A percentile compares a stretch with the other conserved stretches of the same genome.
Conservation (phyloP, 2,113 vertebrate species). For the Oreotrochilus melanogaster region DNA sequence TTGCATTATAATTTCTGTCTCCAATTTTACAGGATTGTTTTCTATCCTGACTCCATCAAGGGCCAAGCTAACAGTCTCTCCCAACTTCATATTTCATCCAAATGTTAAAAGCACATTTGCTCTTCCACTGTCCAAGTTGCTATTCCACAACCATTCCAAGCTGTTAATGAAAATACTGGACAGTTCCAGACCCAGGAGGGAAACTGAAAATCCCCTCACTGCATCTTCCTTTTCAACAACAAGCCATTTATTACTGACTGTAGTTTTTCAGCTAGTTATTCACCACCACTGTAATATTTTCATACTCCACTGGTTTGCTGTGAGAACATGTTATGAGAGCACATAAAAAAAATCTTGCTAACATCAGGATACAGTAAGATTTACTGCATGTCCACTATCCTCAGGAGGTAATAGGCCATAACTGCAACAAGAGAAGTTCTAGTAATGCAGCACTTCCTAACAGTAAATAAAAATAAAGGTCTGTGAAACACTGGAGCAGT, state of each 20-base stretch:
- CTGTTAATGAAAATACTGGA: neutral
- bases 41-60: neutral
- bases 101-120: neutral
- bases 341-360: neutral
- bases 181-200: neutral
- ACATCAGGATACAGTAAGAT: neutral
- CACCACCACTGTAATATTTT: neutral
- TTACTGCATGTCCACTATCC: neutral
- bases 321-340: neutral
- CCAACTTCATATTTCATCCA: neutral
- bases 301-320: neutral
- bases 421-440: neutral
- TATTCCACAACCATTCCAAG: neutral
- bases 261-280: neutral
- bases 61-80: slow-evolving; percentile 5
- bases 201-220: neutral
- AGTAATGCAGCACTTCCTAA: neutral
- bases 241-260: neutral
- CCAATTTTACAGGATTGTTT: neutral
- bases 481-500: neutral
- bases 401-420: neutral
- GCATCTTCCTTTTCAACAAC: neutral
- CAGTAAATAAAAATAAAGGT: neutral
- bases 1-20: neutral
- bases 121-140: neutral